Evolutionary conservation across 2,888 invertebrate species (phyloP), one percentile per base, ranked within the genome.

Genomic region (Eurytoma californica): DNA sequence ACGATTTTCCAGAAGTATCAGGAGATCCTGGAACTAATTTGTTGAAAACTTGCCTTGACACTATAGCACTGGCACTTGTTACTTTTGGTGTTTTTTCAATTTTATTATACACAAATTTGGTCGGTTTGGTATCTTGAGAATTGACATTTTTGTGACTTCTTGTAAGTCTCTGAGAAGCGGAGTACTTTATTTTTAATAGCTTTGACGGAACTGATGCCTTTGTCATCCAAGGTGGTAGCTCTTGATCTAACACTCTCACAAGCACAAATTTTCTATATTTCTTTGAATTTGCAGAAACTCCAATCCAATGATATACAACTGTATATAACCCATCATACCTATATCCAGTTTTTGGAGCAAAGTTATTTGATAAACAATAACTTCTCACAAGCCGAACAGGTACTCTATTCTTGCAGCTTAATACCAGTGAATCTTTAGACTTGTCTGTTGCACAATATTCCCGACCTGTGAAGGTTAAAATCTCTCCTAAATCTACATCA

Each of bases 311-410:
- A 12, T 85, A 83, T 9, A 84, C 82, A 3, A 90, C 86, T 0
- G 84, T 74, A 55, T 89, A 90, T 5, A 90, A 82, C 9, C 90
- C 89, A 63, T 90, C 90, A 51, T 90, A 90, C 14, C 90, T 85
- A 13, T 88, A 87, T 7, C 90, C 90, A 1, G 89, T 89, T 83
- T 87, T 88, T 12, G 90, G 90, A 2, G 90, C 88, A 69, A 85
- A 88, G 47, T 84, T 80, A 57, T 89, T 88, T 3, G 85, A 82
- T 2, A 89, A 80, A 83, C 86, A 87, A 77, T 87, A 89, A 70
- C 89, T 86, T 70, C 90, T 85, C 2, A 90, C 84, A 47, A 90
- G 79, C 55, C 90, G 82, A n/a, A 90, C 60, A 3, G 90, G 90
- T 57, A 89, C 84, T 60, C 85, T 85, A 77, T 86, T 86, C 18